Percentiles rank a stretch among this genome's conserved stretches.
These are phyloP conservation scores for Pogonomyrmex barbatus DNA, from an alignment of 1,140 invertebrate species.

Conservation along the genomic window DNA sequence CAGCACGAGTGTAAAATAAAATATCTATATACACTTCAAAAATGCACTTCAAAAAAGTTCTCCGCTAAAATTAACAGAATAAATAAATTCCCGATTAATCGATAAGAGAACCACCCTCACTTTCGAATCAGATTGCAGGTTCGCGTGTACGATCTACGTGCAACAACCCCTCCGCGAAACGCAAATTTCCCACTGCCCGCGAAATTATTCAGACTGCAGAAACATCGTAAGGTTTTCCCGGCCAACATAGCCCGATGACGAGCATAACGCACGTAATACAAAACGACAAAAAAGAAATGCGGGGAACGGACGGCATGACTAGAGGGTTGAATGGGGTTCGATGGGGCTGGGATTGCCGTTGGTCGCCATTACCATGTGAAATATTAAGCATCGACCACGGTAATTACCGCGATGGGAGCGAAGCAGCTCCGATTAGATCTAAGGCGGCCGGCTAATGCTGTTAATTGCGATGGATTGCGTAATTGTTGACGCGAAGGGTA, in stretches of 20 bases:
- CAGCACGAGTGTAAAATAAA: neutral
- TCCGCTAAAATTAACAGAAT: neutral
- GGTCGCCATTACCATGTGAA: constrained; percentile 71
- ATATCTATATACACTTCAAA: neutral
- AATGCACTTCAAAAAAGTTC: neutral
- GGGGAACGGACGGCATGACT: neutral
- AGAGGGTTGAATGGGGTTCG: constrained; percentile 22
- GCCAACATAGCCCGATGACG: neutral
- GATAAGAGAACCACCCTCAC: constrained; percentile 3
- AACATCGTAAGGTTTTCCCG: constrained; percentile 6
- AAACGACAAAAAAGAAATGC: constrained; percentile 1
- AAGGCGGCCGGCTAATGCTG: constrained; percentile 71
- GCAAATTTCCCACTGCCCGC: neutral
- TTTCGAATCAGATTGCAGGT: constrained; percentile 24
- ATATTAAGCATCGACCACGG: constrained; percentile 73
- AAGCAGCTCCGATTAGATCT: constrained; percentile 73
- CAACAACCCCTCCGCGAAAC: constrained; percentile 18
- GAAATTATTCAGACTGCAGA: constrained; percentile 55
- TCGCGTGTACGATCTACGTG: constrained; percentile 6
- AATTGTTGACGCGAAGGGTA: constrained; percentile 67
- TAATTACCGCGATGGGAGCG: constrained; percentile 73
- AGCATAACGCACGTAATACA: constrained; percentile 20
- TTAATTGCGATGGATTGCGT: constrained; percentile 78
- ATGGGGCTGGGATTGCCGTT: constrained; percentile 7
- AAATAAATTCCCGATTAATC: constrained; percentile 6